Evolutionary conservation across 2,888 invertebrate genomes (phyloP).

Genomic region (Pyrgus malvae): DNA sequence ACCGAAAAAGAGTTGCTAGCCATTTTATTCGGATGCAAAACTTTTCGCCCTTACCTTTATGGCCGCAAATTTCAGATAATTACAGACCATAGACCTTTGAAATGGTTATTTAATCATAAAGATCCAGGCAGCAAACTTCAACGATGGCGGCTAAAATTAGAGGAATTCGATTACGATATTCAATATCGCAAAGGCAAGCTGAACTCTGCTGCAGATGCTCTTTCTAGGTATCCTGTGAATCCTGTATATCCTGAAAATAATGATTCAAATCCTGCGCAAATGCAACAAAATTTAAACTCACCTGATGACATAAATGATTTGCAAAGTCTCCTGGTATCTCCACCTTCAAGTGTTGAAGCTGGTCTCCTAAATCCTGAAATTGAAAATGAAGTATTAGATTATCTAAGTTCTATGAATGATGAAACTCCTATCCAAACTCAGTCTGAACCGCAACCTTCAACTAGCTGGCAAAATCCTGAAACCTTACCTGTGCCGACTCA

Average conservation of each 20-base stretch:
- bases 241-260: slow-evolving; percentile 10
- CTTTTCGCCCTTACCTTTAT: slow-evolving; percentile 42
- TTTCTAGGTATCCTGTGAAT: slow-evolving; percentile 14
- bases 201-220: slow-evolving; percentile 24
- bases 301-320: background rate
- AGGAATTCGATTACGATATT: slow-evolving; percentile 32
- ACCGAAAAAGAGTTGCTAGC: slow-evolving; percentile 30
- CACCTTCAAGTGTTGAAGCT: background rate
- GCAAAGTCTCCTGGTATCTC: slow-evolving; percentile 2
- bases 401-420: background rate
- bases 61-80: slow-evolving; percentile 32
- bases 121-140: slow-evolving; percentile 31
- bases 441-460: background rate
- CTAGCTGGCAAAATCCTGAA: slow-evolving; percentile 1
- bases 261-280: background rate
- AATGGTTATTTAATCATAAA: slow-evolving; percentile 33
- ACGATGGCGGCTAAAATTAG: slow-evolving; percentile 31
- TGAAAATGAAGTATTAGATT: slow-evolving; percentile 2
- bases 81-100: slow-evolving; percentile 34
- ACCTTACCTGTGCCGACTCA: background rate
- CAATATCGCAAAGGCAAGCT: slow-evolving; percentile 26
- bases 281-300: background rate
- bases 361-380: background rate
- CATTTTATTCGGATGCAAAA: slow-evolving; percentile 27
- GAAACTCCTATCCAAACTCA: background rate